Evolutionary conservation across 2,113 vertebrate genomes (phyloP), one percentile per base, ranked within the genome.

Genomic region (Phocoena sinus): DNA sequence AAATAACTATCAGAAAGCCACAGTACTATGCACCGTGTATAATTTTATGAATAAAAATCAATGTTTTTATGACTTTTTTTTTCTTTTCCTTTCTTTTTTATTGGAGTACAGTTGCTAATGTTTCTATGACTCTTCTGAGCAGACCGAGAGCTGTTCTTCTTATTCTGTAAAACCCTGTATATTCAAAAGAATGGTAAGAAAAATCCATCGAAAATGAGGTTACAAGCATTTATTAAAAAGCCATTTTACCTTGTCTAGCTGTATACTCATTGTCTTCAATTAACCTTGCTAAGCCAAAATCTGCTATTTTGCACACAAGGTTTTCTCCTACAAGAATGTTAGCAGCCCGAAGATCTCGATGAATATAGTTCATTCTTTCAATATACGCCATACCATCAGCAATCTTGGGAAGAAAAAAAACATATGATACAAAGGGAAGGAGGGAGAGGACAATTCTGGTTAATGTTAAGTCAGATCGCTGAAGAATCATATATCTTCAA

Each of bases 341-440:
- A 96, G 99, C 99, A 70, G 99, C 99, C 12, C 99, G 99, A 97
- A 99, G 99, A 97, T 99, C 99, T 98, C 99, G 99, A 98, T 99
- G 99, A 98, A 99, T 99, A 98, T 99, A 99, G 98, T 99, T 99
- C 99, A 99, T 99, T 98, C 99, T 99, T 99, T 99, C 99, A 98
- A 99, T 99, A 98, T 99, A 99, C 20, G 99, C 99, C 99, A 99
- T 99, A 65, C 99, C 99, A 97, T 99, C 99, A 58, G 99, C 99
- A 96, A 99, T 99, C 99, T 99, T 97, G 58, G 44, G 62, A 89
- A 98, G 97, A 96, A 96, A 95, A 79, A 93, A 95, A 90, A 70
- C 50, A 89, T 28, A 88, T 74, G 65, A 86, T 58, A 73, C 1
- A 41, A 94, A 92, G 38, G 36, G 15, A 96, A 86, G 26, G 23